Conservation (phyloP, 2,888 invertebrate genomes). For the Stegana nigrithorax region DNA sequence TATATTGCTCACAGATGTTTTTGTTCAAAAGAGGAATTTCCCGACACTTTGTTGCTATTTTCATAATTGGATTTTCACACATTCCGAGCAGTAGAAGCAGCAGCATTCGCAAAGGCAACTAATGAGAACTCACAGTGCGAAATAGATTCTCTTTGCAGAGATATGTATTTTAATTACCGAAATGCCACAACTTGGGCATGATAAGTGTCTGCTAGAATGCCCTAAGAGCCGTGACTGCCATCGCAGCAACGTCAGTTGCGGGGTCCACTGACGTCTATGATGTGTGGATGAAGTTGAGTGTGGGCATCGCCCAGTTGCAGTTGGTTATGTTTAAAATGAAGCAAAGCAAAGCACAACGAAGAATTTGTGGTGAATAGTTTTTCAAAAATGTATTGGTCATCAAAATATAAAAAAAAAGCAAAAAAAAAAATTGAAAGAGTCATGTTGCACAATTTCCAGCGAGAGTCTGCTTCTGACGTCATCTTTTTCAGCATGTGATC, state of each 20-base stretch:
- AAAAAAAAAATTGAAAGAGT: no score
- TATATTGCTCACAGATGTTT: conserved; percentile 10
- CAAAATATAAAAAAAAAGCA: no score
- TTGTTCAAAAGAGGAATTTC: conserved; percentile 27
- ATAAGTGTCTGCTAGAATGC: no score
- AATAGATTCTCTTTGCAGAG: not conserved
- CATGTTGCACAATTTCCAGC: no score
- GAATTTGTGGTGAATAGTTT: no score
- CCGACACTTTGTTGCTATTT: conserved; percentile 32
- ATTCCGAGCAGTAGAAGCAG: conserved; percentile 5
- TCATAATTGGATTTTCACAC: conserved; percentile 49
- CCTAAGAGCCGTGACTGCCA: no score
- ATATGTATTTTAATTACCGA: not conserved
- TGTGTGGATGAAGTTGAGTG: not conserved
- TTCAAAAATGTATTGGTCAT: no score
- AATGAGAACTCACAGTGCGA: not conserved
- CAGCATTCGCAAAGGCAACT: not conserved
- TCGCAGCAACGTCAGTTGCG: not conserved
- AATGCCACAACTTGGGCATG: not conserved
- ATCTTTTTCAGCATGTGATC: conserved; percentile 22
- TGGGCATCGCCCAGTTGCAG: not conserved
- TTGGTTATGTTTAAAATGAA: conserved; percentile 4
- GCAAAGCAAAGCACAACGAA: not conserved
- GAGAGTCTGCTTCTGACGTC: no score
- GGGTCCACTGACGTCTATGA: not conserved